Base-by-base conservation (phyloP, 2,113 vertebrate genomes). In the Haplochromis vanheusdeni region DNA sequence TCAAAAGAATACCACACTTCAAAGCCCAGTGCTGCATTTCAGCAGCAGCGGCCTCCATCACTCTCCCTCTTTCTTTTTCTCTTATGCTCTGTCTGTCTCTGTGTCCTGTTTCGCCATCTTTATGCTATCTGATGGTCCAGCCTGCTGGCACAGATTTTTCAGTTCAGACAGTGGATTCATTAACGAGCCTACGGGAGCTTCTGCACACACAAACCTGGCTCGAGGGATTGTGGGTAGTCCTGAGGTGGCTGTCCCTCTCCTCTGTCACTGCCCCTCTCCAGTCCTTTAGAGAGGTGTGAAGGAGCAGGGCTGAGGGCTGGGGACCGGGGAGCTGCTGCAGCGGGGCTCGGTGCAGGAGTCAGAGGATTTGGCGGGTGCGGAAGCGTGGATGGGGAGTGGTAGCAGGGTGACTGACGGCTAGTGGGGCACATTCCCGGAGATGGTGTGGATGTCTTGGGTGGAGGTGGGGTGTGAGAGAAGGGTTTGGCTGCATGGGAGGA, bases 391-490 rank as follows among this genome's bases (percentile, higher is more conserved):
- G 98, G 97, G 0, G 98, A 98, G 94, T 96, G 97, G 95, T 97
- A 98, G 95, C 97, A 98, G 35, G 97, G 97, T 0, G 98, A 97
- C 52, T 98, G 96, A 37, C 97, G 97, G 92, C 96, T 96, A 55
- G 96, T 96, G 35, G 93, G 93, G 88, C 96, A 97, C 80, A 95
- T 31, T 14, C 95, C 95, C 0, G 96, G 95, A 1, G 97, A 97
- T 2, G 97, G 96, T 26, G 97, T 77, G 68, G 94, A 88, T 2
- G 93, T 94, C 85, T 96, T 97, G 96, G 95, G 85, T 28, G 96
- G 96, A 47, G 94, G 95, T 93, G 95, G 91, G 89, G 97, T 97
- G 97, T 97, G 97, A 94, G 97, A 97, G 96, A 98, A 98, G 86
- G 96, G 97, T 96, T 98, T 99, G 96, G 97, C 96, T 93, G 95